Base-by-base conservation (phyloP, 2,797 vertebrate species). In the Enteromius viviparus region DNA sequence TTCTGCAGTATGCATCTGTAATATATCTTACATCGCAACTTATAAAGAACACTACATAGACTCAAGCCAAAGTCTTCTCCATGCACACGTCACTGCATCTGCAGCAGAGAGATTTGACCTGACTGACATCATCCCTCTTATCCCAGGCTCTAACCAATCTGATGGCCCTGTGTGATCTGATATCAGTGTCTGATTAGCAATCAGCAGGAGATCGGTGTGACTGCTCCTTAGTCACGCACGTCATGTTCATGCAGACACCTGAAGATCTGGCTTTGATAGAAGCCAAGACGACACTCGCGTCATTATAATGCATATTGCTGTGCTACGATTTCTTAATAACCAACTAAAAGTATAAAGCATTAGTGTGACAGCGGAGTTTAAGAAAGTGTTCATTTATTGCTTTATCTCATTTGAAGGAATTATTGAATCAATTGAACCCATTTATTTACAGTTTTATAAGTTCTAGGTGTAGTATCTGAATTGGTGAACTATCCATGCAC, bases 161-260 rank as follows among this genome's bases (percentile, higher is more conserved):
- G 76, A 83, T 86, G 86, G 72, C 86, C 87, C 76, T 65, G 53
- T 26, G 66, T 87, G 84, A 85, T 86, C 85, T 78, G 82, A 85
- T 88, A 86, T 88, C 86, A 83, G 66, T 53, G 65, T 80, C 80
- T 87, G 86, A 87, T 87, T 87, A 86, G 42, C 87, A 88, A 86
- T 87, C 87, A 88, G 87, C 55, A 49, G 60, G 60, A 80, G 74
- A 82, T 69, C n/a, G 55, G 37, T 47, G 15, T 77, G 58, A 9
- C 49, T 81, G 78, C 26, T 23, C 14, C 78, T 84, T 58, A 70
- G 74, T 84, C 84, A 85, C 75, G 58, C 17, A 0, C 5, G 11
- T 76, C 80, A 80, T 72, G 68, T 65, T 66, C 76, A 76, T 29
- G 40, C 70, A 72, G 42, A 40, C 83, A 74, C 77, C 23, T 81